phyloP scores from a whole-genome alignment of 2,888 invertebrate genomes.

The Melieria crassipennis region DNA sequence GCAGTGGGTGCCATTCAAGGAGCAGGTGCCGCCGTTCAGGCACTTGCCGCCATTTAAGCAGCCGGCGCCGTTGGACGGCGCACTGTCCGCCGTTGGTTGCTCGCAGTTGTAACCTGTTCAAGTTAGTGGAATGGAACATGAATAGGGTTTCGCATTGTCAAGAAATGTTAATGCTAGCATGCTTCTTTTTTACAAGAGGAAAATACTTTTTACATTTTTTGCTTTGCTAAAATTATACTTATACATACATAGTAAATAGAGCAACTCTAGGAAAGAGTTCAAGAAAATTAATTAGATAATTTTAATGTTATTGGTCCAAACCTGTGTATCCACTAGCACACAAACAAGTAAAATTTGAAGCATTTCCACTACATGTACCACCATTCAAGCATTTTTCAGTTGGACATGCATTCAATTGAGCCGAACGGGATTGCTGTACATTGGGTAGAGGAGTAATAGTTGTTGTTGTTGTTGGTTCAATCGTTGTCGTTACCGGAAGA shows the following conservation, averaged over 20 bases:
- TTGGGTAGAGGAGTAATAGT: slow-evolving; percentile 37
- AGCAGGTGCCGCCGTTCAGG: slow-evolving; percentile 64
- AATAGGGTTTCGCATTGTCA: no score
- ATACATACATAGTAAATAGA: not conserved
- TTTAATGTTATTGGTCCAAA: slow-evolving; percentile 55
- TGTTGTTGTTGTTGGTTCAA: slow-evolving; percentile 42
- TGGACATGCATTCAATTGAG: slow-evolving; percentile 65
- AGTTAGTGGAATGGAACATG: not conserved
- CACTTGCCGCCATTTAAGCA: slow-evolving; percentile 61
- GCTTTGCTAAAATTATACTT: not conserved
- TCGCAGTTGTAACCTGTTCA: slow-evolving; percentile 62
- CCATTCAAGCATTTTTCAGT: slow-evolving; percentile 74
- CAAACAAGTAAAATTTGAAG: slow-evolving; percentile 75
- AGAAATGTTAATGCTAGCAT: no score
- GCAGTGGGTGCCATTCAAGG: slow-evolving; percentile 62
- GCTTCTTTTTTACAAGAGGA: not conserved
- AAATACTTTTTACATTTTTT: slow-evolving; percentile 11
- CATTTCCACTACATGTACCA: slow-evolving; percentile 75
- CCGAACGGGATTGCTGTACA: slow-evolving; percentile 56
- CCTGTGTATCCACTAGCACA: slow-evolving; percentile 78
- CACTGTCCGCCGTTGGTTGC: slow-evolving; percentile 48
- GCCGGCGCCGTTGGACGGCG: slow-evolving; percentile 42
- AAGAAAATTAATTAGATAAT: not conserved
- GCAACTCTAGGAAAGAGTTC: not conserved
- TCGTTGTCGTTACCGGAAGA: slow-evolving; percentile 56